Evolutionary conservation across 2,797 vertebrate species (phyloP).

Genomic region (Chiroxiphia lanceolata): DNA sequence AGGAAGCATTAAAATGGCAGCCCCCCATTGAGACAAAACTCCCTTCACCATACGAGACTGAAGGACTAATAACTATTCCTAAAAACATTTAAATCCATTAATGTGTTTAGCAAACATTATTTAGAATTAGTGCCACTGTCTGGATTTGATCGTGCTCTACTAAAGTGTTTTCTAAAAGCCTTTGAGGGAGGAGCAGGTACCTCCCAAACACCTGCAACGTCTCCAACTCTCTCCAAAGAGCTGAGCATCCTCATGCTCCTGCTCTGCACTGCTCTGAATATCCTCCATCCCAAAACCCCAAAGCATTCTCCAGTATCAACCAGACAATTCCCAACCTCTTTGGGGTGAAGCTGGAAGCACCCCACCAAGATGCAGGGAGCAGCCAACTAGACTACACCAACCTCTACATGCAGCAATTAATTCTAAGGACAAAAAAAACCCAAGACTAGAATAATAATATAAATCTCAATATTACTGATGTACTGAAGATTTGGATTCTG

Average conservation of each 20-base stretch:
- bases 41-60: conserved; percentile 14
- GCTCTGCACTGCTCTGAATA: accelerated
- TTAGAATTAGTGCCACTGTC: conserved; percentile 26
- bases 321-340: neutral
- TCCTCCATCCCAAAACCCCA: neutral
- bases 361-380: neutral
- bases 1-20: conserved; percentile 64
- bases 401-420: neutral
- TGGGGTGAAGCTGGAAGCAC: neutral
- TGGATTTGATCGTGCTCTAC: neutral
- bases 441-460: neutral
- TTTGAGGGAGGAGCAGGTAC: neutral
- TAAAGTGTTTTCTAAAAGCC: neutral
- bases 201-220: neutral
- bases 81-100: conserved; percentile 57
- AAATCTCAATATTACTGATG: neutral
- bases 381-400: neutral
- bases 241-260: accelerated
- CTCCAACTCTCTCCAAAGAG: neutral
- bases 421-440: neutral
- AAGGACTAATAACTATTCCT: conserved; percentile 53
- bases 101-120: conserved; percentile 62
- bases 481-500: neutral
- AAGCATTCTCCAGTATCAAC: neutral
- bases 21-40: conserved; percentile 36